Percentiles rank a stretch among this genome's conserved stretches.
These are phyloP conservation scores for Dicyrtomina minuta DNA, from an alignment of 2,888 invertebrate species.

Conservation along the genomic window DNA sequence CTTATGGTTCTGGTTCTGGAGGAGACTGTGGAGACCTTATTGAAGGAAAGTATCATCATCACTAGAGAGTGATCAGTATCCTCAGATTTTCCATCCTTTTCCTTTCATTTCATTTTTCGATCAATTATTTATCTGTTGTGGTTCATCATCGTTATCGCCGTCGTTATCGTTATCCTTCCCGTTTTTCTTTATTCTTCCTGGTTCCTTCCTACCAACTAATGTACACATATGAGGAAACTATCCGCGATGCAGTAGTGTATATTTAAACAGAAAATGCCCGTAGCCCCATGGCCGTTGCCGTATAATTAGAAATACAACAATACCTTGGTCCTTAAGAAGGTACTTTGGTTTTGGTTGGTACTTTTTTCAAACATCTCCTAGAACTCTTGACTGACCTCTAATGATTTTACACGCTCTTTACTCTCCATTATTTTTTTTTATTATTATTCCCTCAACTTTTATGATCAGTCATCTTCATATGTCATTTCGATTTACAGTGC, in stretches of 20 bases:
- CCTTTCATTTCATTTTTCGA: conserved; percentile 6
- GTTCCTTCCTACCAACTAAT: too few relatives aligned
- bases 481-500: neutral
- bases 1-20: too few relatives aligned
- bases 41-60: conserved; percentile 11
- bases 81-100: neutral
- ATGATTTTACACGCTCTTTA: conserved; percentile 13
- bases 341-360: neutral
- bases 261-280: neutral
- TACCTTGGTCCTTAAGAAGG: too few relatives aligned
- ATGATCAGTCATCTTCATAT: conserved; percentile 20
- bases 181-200: neutral
- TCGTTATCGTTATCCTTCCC: neutral
- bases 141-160: neutral
- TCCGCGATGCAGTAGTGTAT: too few relatives aligned
- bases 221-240: too few relatives aligned
- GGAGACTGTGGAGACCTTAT: neutral
- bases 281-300: too few relatives aligned
- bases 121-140: conserved; percentile 15
- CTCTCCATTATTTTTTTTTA: neutral
- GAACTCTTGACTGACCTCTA: conserved; percentile 14
- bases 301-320: too few relatives aligned
- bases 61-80: neutral
- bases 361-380: neutral
- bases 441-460: neutral